phyloP scores from a whole-genome alignment of 2,888 invertebrate species.

The Papilio protenor region DNA sequence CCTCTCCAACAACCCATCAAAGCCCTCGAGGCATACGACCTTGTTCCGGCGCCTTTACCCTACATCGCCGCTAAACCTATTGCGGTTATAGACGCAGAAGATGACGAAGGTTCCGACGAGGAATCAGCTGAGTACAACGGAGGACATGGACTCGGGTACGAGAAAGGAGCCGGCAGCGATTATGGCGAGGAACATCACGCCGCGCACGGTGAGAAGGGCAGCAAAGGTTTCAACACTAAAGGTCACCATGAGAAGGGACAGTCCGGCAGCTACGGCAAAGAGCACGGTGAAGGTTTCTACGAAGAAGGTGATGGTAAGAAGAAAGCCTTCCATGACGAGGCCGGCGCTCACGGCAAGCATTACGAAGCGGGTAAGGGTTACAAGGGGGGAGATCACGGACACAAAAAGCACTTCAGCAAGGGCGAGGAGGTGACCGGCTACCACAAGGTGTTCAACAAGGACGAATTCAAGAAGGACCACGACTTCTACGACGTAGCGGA shows the following conservation, averaged over 20 bases:
- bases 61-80: slow-evolving; percentile 72
- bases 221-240: slow-evolving; percentile 81
- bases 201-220: slow-evolving; percentile 83
- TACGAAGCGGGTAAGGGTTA: slow-evolving; percentile 80
- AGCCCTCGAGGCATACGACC: slow-evolving; percentile 65
- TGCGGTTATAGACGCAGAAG: slow-evolving; percentile 65
- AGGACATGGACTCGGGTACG: slow-evolving; percentile 56
- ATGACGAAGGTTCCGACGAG: slow-evolving; percentile 63
- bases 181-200: slow-evolving; percentile 78
- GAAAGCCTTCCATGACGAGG: slow-evolving; percentile 81
- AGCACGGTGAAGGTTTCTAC: slow-evolving; percentile 81
- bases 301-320: slow-evolving; percentile 82
- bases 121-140: slow-evolving; percentile 57
- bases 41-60: slow-evolving; percentile 68
- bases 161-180: slow-evolving; percentile 77
- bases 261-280: slow-evolving; percentile 82
- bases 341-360: slow-evolving; percentile 82
- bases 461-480: slow-evolving; percentile 91
- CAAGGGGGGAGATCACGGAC: slow-evolving; percentile 84
- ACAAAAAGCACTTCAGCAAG: slow-evolving; percentile 86
- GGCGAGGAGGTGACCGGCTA: slow-evolving; percentile 89
- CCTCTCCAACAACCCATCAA: slow-evolving; percentile 62
- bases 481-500: slow-evolving; percentile 90
- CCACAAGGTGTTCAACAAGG: slow-evolving; percentile 89
- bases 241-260: slow-evolving; percentile 83